phyloP scores from a whole-genome alignment of 2,888 invertebrate genomes.

The Hoplodrina blanda region DNA sequence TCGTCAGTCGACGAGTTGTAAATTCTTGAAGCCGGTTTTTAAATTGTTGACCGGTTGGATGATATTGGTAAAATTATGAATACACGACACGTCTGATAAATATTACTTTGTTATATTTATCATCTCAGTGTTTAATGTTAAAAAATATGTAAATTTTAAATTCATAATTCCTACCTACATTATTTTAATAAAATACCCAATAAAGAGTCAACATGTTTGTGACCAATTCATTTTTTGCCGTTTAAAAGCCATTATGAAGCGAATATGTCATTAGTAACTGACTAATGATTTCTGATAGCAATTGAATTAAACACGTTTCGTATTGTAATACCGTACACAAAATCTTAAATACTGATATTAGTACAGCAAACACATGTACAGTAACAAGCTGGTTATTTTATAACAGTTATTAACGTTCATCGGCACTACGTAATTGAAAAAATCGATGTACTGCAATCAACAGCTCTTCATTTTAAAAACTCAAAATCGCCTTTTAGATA shows the following conservation, averaged over 20 bases:
- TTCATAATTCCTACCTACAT: neutral
- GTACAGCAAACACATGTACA: neutral
- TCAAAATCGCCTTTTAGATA: neutral
- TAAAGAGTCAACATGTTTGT: slow-evolving; percentile 4
- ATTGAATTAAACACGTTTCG: slow-evolving; percentile 4
- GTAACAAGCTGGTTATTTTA: slow-evolving; percentile 1
- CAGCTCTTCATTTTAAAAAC: neutral
- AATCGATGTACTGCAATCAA: neutral
- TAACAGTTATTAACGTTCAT: slow-evolving; percentile 23
- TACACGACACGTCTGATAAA: neutral
- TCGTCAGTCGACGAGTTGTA: slow-evolving; percentile 18
- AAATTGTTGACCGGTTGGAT: slow-evolving; percentile 1
- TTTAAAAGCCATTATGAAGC: slow-evolving; percentile 28
- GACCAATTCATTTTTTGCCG: slow-evolving; percentile 18
- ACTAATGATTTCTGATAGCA: slow-evolving; percentile 26
- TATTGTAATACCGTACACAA: neutral
- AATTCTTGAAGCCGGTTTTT: slow-evolving; percentile 54
- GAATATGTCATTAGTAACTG: slow-evolving; percentile 6
- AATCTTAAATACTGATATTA: neutral
- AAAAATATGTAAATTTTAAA: neutral
- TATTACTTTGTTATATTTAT: neutral
- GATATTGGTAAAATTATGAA: slow-evolving; percentile 17
- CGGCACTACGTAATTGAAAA: neutral
- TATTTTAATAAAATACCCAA: slow-evolving; percentile 20
- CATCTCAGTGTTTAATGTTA: neutral